Base-by-base conservation (phyloP, 2,797 vertebrate species). In the Sardinella longiceps region DNA sequence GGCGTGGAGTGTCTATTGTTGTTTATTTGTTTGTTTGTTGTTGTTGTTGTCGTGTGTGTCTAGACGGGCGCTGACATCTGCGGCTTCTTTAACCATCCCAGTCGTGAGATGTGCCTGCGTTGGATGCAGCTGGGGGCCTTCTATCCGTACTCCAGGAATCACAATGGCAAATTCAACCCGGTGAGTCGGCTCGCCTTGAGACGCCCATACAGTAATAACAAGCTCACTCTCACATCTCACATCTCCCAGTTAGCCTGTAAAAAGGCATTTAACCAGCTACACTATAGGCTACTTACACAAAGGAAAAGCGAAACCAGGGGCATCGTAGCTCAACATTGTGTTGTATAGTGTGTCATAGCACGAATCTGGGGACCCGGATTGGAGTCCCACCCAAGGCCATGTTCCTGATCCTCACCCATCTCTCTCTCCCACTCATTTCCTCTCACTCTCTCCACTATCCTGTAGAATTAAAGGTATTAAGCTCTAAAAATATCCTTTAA, bases 71-170 rank as follows among this genome's bases (percentile, higher is more conserved):
- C 98, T 77, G 96, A 98, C 88, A 98, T 99, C 81, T 99, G 98
- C 83, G 97, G 97, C 1, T 99, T 98, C 94, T 96, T 96, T 81
- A 92, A 92, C 46, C 2, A 84, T 3, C 94, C 97, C 0, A 91
- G 95, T 10, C 96, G 96, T 0, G 96, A 99, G 87, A 96, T 99
- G 94, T 99, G 98, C 89, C 88, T 96, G 85, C 95, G 96, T 39
- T 99, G 98, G 97, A 98, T 96, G 96, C 96, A 97, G 60, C 94
- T 99, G 81, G 98, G 98, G 25, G 97, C 97, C 2, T 99, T 99
- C 92, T 99, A 99, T 88, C 98, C 97, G 0, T 97, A 95, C 87
- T 95, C 97, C 86, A 95, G 98, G 86, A 99, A 98, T 90, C 97
- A 98, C 92, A 98, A 98, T 1, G 91, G 95, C 88, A 92, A 94